phyloP scores from a whole-genome alignment of 2,113 vertebrate genomes.

The Hystrix brachyura region DNA sequence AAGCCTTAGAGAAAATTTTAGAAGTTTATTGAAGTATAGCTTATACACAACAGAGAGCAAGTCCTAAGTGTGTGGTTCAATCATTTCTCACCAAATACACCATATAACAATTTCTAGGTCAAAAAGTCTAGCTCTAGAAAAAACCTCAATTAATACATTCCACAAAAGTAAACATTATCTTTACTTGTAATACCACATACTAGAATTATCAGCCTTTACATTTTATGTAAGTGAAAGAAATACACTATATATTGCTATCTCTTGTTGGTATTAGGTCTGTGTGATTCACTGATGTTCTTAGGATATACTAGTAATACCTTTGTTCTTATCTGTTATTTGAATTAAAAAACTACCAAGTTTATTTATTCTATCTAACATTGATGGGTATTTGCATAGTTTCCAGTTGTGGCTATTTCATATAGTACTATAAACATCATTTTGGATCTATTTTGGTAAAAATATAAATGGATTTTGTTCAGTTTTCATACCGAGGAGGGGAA shows the following conservation, averaged over 20 bases:
- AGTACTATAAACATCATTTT: background rate
- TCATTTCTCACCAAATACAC: background rate
- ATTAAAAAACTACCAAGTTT: background rate
- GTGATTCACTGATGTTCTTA: background rate
- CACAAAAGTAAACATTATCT: background rate
- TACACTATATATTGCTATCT: background rate
- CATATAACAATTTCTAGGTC: background rate
- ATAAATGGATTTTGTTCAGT: background rate
- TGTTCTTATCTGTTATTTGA: background rate
- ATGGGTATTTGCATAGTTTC: background rate
- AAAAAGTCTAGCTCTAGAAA: background rate
- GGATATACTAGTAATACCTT: background rate
- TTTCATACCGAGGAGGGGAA: background rate
- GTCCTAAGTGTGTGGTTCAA: background rate
- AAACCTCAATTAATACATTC: fast-evolving
- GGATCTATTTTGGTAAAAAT: background rate
- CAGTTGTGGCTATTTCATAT: background rate
- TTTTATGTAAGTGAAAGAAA: background rate
- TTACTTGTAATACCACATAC: background rate
- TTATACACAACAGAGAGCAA: background rate
- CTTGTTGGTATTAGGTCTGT: background rate
- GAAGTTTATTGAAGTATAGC: background rate
- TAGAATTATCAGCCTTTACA: background rate
- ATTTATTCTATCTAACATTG: background rate
- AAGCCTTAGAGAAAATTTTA: background rate